Conservation (phyloP, 2,888 invertebrate genomes). For the Nomada ferruginata region DNA sequence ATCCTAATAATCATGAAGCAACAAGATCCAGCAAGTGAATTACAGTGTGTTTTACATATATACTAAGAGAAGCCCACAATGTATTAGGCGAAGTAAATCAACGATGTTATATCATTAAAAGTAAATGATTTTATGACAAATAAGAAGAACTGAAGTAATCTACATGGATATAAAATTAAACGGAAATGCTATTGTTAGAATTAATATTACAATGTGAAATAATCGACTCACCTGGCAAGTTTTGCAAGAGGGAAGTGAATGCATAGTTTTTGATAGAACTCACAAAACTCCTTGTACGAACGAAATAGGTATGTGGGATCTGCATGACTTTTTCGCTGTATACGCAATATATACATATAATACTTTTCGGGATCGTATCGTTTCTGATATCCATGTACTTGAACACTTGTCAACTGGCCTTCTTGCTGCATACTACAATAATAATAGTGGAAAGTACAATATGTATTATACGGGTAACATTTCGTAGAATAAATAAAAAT, state of each 20-base stretch:
- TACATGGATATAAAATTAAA: too few species aligned
- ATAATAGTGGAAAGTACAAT: background rate
- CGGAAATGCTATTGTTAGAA: background rate
- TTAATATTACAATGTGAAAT: background rate
- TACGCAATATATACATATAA: conserved; percentile 95
- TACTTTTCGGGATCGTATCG: conserved; percentile 98
- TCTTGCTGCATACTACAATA: conserved; percentile 92
- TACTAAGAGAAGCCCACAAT: background rate
- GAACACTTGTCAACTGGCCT: conserved; percentile 93
- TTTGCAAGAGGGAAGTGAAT: conserved; percentile 96
- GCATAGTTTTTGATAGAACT: conserved; percentile 97
- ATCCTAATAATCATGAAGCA: background rate
- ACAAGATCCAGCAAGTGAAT: background rate
- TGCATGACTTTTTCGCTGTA: conserved; percentile 93
- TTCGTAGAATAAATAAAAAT: too few species aligned
- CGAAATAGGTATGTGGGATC: conserved; percentile 95
- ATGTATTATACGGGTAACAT: too few species aligned
- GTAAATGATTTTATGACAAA: too few species aligned
- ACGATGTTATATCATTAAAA: background rate
- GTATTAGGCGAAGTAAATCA: too few species aligned
- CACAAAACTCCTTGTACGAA: conserved; percentile 98
- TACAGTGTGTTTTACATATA: background rate
- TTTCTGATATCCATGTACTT: conserved; percentile 96
- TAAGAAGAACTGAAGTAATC: too few species aligned
- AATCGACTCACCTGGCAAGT: conserved; percentile 91